A percentile compares a stretch with the other conserved stretches of the same genome.
Conservation (phyloP, 1,140 invertebrate genomes). For the Psix sp. region DNA sequence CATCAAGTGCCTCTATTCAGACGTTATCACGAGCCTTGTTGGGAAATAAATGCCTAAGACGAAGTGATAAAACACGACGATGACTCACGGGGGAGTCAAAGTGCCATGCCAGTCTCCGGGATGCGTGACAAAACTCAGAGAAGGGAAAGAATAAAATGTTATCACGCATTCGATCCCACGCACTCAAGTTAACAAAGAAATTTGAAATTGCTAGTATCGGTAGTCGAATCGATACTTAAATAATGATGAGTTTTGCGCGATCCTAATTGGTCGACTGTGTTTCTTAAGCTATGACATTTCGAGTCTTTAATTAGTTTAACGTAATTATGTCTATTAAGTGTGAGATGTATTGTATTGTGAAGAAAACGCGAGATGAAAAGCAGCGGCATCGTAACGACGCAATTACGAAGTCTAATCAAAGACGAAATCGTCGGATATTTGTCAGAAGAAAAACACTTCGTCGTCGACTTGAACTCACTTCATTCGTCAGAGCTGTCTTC, state of each 20-base stretch:
- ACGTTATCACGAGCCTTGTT: slow-evolving; percentile 48
- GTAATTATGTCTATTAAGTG: slow-evolving; percentile 49
- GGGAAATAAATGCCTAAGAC: slow-evolving; percentile 45
- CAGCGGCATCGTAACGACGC: slow-evolving; percentile 56
- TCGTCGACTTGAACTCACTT: slow-evolving; percentile 56
- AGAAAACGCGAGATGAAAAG: slow-evolving; percentile 51
- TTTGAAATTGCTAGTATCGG: slow-evolving; percentile 11
- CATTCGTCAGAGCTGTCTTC: slow-evolving; percentile 62
- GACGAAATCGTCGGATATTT: slow-evolving; percentile 64
- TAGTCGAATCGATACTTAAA: slow-evolving; percentile 38
- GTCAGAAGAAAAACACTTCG: slow-evolving; percentile 65
- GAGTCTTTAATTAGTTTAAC: slow-evolving; percentile 53
- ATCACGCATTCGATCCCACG: no score
- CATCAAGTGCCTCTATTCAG: slow-evolving; percentile 55
- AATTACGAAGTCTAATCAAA: slow-evolving; percentile 62
- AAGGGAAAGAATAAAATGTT: no score
- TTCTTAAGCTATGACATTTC: slow-evolving; percentile 51
- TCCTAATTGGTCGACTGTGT: no score
- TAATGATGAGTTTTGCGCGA: slow-evolving; percentile 2
- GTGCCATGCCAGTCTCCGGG: no score
- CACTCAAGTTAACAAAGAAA: slow-evolving; percentile 37
- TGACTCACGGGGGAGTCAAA: slow-evolving; percentile 22
- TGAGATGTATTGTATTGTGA: slow-evolving; percentile 38
- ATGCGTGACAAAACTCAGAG: not conserved
- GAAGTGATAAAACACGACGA: slow-evolving; percentile 51